Evolutionary conservation across 1,140 invertebrate species (phyloP).

Genomic region (Drosophila willistoni): DNA sequence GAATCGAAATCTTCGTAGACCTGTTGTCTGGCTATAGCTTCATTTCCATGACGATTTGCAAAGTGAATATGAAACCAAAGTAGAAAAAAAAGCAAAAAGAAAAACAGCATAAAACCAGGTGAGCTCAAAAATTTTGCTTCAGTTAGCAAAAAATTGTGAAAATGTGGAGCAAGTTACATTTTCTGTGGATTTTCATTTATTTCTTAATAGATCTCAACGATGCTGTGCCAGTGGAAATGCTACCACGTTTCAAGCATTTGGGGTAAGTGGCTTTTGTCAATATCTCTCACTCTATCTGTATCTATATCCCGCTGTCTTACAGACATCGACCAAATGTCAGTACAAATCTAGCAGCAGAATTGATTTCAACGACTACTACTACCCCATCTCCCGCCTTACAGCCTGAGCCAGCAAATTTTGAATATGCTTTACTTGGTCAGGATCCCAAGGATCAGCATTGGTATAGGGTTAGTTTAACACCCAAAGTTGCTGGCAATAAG

Average conservation of each 20-base stretch:
- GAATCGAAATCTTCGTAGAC: constrained; percentile 35
- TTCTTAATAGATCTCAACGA: constrained; percentile 22
- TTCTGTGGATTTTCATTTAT: constrained; percentile 29
- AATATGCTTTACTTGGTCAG: constrained; percentile 59
- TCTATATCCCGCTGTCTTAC: neutral
- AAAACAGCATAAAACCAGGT: constrained; percentile 54
- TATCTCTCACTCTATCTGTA: neutral
- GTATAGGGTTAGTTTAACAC: constrained; percentile 62
- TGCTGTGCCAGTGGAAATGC: constrained; percentile 10
- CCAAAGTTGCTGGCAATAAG: constrained; percentile 32
- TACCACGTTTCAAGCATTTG: constrained; percentile 46
- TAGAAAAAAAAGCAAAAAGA: constrained; percentile 31
- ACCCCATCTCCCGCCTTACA: neutral
- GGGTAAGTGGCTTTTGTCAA: constrained; percentile 31
- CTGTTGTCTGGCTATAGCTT: constrained; percentile 33
- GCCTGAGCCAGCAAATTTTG: constrained; percentile 40
- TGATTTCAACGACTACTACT: neutral
- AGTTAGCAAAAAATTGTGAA: constrained; percentile 41
- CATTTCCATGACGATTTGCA: constrained; percentile 53
- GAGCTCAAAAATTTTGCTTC: constrained; percentile 31
- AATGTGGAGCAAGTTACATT: constrained; percentile 44
- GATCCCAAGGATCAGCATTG: constrained; percentile 66
- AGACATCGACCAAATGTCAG: constrained; percentile 26
- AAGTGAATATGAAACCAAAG: constrained; percentile 46
- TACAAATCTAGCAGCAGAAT: constrained; percentile 10